Conservation (phyloP, 2,888 invertebrate species). For the Eupelmus urozonus region DNA sequence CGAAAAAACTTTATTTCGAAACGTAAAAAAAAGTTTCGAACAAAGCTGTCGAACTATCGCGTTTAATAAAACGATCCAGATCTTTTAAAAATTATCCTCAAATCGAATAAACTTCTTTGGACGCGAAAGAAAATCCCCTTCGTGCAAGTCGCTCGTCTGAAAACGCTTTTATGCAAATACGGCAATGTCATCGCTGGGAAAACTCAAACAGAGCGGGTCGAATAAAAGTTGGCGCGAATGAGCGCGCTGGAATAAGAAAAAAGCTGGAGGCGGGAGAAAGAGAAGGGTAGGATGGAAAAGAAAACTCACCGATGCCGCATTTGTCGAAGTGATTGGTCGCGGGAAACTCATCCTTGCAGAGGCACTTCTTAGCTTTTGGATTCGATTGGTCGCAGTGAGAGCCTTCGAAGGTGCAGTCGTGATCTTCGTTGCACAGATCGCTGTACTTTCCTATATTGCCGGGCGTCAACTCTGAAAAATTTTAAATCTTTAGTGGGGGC, state of each 20-base stretch:
- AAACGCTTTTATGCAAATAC: not conserved
- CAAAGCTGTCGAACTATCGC: no score
- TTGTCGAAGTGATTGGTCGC: conserved; percentile 91
- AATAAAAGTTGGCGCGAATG: not conserved
- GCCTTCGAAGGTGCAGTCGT: conserved; percentile 87
- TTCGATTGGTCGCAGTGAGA: conserved; percentile 85
- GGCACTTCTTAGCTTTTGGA: conserved; percentile 83
- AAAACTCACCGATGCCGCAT: conserved; percentile 87
- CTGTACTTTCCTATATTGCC: conserved; percentile 85
- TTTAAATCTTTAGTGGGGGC: conserved; percentile 28
- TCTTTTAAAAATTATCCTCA: no score
- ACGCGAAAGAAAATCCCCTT: no score
- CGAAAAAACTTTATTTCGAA: no score
- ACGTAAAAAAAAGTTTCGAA: no score
- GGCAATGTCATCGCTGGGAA: not conserved
- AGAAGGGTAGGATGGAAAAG: not conserved
- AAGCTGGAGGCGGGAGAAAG: not conserved
- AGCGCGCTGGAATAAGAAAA: not conserved
- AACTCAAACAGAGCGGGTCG: conserved; percentile 18
- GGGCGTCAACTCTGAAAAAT: conserved; percentile 78
- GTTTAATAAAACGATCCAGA: no score
- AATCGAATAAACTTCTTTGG: no score
- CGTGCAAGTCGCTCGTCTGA: not conserved
- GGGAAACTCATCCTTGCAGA: conserved; percentile 85
- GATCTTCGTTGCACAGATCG: conserved; percentile 84